These are phyloP conservation scores for Theristus sp. DNA, from an alignment of 2,888 invertebrate species.

Conservation along the genomic window DNA sequence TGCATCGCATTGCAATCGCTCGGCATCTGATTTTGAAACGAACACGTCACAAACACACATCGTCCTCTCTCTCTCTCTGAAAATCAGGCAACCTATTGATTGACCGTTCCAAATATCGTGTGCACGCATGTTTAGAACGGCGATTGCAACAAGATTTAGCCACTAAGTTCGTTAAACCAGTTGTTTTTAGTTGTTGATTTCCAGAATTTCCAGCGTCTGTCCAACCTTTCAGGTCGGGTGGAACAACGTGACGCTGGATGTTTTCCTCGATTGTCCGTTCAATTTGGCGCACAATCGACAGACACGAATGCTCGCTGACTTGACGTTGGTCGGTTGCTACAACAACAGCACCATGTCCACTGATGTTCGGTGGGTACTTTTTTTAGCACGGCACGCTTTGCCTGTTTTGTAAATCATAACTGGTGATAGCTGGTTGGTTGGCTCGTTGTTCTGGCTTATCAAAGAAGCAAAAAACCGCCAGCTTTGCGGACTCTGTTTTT, in stretches of 20 bases:
- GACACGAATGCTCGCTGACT: constrained; percentile 89
- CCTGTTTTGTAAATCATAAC: too few species aligned
- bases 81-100: constrained; percentile 15
- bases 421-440: neutral
- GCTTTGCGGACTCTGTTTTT: neutral
- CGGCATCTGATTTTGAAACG: too few species aligned
- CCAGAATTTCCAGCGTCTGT: too few species aligned
- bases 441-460: neutral
- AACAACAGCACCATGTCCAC: constrained; percentile 35
- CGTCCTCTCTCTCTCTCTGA: too few species aligned
- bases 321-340: constrained; percentile 85
- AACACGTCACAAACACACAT: too few species aligned
- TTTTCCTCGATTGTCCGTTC: constrained; percentile 72
- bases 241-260: constrained; percentile 52
- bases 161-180: too few species aligned
- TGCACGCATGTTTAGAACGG: too few species aligned
- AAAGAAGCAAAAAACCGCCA: neutral
- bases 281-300: constrained; percentile 90
- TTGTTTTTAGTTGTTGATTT: too few species aligned
- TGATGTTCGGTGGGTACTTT: neutral
- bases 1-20: too few species aligned
- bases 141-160: too few species aligned
- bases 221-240: neutral
- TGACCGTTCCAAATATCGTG: too few species aligned
- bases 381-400: too few species aligned